Percentiles rank a stretch among this genome's conserved stretches.
Conservation (phyloP, 2,797 vertebrate genomes). For the Botia kubotai region DNA sequence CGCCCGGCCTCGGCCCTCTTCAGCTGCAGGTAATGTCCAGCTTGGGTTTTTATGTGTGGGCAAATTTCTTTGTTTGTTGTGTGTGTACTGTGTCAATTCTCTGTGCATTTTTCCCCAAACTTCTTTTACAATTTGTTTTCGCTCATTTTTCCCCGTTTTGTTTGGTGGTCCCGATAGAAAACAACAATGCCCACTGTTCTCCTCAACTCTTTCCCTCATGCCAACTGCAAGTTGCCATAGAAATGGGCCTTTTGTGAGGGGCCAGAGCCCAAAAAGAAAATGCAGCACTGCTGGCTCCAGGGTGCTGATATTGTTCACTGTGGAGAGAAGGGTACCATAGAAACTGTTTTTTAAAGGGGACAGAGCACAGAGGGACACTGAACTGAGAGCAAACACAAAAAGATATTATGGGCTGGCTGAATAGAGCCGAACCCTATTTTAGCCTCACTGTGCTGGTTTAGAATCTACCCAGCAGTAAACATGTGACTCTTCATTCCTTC, state of each 20-base stretch:
- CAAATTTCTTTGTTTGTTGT: slow-evolving; percentile 35
- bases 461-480: slow-evolving; percentile 47
- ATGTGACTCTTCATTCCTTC: neutral
- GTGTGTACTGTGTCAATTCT: slow-evolving; percentile 21
- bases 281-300: slow-evolving; percentile 60
- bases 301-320: slow-evolving; percentile 58
- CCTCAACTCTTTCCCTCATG: slow-evolving; percentile 53
- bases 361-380: slow-evolving; percentile 54
- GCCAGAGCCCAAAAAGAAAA: slow-evolving; percentile 53
- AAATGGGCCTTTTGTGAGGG: slow-evolving; percentile 57
- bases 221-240: slow-evolving; percentile 63
- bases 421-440: slow-evolving; percentile 44
- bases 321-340: slow-evolving; percentile 58
- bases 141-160: slow-evolving; percentile 30
- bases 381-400: slow-evolving; percentile 57
- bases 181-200: slow-evolving; percentile 62
- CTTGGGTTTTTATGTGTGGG: slow-evolving; percentile 20
- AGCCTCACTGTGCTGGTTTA: slow-evolving; percentile 34
- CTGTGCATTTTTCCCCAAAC: slow-evolving; percentile 50
- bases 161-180: slow-evolving; percentile 50
- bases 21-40: slow-evolving; percentile 93
- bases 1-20: slow-evolving; percentile 91
- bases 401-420: slow-evolving; percentile 49
- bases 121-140: slow-evolving; percentile 49
- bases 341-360: slow-evolving; percentile 52